phyloP scores from a whole-genome alignment of 1,140 invertebrate genomes.

The Octopus sinensis region DNA sequence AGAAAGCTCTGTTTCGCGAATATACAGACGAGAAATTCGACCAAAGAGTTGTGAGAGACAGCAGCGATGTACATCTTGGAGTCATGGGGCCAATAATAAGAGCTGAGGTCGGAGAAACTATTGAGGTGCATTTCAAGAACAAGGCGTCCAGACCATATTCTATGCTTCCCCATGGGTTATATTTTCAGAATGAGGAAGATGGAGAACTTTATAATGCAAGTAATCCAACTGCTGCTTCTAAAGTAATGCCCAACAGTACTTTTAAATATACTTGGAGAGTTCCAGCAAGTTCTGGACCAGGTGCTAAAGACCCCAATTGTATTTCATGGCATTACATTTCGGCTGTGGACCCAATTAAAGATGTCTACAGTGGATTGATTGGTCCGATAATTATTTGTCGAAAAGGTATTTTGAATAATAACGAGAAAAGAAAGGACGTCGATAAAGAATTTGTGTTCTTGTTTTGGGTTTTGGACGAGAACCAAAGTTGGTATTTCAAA shows the following conservation, averaged over 20 bases:
- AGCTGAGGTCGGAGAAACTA: conserved; percentile 48
- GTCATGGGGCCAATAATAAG: conserved; percentile 49
- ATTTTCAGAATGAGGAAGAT: conserved; percentile 34
- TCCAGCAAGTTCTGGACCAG: conserved; percentile 40
- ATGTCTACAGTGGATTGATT: conserved; percentile 42
- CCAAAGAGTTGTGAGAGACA: conserved; percentile 27
- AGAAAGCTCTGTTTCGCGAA: conserved; percentile 47
- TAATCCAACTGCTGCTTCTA: not conserved
- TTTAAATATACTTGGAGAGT: conserved; percentile 43
- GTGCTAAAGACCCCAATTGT: conserved; percentile 41
- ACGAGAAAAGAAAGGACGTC: conserved; percentile 28
- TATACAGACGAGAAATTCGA: conserved; percentile 47
- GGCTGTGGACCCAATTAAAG: conserved; percentile 36
- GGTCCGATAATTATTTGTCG: conserved; percentile 45
- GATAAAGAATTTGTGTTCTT: conserved; percentile 43
- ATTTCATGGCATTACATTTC: conserved; percentile 48
- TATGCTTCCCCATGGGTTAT: conserved; percentile 37
- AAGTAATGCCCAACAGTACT: conserved; percentile 25
- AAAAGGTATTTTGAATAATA: conserved; percentile 27
- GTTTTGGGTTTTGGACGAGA: conserved; percentile 44
- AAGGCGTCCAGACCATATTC: conserved; percentile 36
- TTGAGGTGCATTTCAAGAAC: conserved; percentile 39
- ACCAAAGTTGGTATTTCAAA: conserved; percentile 41
- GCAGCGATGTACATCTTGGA: conserved; percentile 35
- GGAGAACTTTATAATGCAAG: conserved; percentile 32